Conservation (phyloP, 2,888 invertebrate genomes). For the Harpagoxenus sublaevis region DNA sequence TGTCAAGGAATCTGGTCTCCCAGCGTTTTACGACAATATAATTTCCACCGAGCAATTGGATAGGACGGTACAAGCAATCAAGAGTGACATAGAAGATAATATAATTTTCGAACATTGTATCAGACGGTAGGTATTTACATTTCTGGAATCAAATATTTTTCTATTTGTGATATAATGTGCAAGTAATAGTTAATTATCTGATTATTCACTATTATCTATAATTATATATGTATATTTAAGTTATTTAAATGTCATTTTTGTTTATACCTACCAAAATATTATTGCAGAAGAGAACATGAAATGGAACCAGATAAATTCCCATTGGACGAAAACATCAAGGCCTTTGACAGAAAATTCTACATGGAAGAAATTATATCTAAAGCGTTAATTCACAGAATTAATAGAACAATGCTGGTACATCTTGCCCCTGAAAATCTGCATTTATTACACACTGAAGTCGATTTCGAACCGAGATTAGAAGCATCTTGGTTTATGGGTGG, state of each 20-base stretch:
- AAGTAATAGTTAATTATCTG: neutral
- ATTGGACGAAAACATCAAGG: constrained; percentile 41
- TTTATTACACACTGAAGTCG: constrained; percentile 89
- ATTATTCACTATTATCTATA: neutral
- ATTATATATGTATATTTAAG: neutral
- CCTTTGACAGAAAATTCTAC: constrained; percentile 65
- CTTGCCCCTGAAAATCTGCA: constrained; percentile 89
- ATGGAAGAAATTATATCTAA: constrained; percentile 87
- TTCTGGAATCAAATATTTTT: neutral
- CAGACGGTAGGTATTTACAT: constrained; percentile 87
- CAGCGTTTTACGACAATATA: constrained; percentile 87
- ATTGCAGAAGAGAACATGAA: constrained; percentile 79
- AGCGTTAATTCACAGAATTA: constrained; percentile 89
- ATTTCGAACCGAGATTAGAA: constrained; percentile 93
- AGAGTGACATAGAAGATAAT: constrained; percentile 89
- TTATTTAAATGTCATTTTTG: neutral
- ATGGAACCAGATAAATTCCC: neutral
- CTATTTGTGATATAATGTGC: neutral
- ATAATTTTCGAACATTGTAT: constrained; percentile 89
- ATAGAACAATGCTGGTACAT: constrained; percentile 89
- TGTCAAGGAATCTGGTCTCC: constrained; percentile 88
- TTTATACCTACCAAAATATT: neutral
- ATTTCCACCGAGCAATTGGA: constrained; percentile 86
- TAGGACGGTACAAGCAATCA: constrained; percentile 87
- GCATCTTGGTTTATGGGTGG: constrained; percentile 95